Percentiles rank a stretch among this genome's conserved stretches.
Conservation (phyloP, 2,797 vertebrate species). For the Adelosebastes latens region DNA sequence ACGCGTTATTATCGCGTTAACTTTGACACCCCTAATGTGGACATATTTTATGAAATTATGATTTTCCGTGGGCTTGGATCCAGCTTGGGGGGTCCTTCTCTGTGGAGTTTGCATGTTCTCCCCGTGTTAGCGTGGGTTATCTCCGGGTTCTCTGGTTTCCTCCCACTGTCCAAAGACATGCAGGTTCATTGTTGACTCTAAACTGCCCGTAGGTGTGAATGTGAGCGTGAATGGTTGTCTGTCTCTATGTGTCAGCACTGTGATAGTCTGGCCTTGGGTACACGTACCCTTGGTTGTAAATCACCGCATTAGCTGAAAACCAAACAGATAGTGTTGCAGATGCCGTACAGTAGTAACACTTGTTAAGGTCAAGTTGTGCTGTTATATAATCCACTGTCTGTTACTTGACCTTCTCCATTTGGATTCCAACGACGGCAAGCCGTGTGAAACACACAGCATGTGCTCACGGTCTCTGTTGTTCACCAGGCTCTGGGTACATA, state of each 20-base stretch:
- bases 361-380: background rate
- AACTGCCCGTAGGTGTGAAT: too few relatives aligned
- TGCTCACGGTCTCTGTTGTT: background rate
- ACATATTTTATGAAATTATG: too few relatives aligned
- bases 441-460: background rate
- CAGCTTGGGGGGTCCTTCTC: too few relatives aligned
- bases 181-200: too few relatives aligned
- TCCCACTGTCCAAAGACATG: too few relatives aligned
- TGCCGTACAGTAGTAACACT: background rate
- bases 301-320: background rate
- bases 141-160: too few relatives aligned
- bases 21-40: too few relatives aligned
- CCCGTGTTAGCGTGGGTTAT: fast-evolving
- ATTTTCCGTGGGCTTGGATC: too few relatives aligned
- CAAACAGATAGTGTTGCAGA: background rate
- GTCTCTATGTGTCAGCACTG: too few relatives aligned
- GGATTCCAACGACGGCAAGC: background rate
- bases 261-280: background rate
- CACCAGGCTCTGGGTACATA: background rate
- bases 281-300: background rate
- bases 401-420: background rate
- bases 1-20: fast-evolving
- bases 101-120: too few relatives aligned
- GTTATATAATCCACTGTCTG: background rate
- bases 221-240: too few relatives aligned